Evolutionary conservation across 2,888 invertebrate species (phyloP).

Genomic region (Polyommatus iphigenia): DNA sequence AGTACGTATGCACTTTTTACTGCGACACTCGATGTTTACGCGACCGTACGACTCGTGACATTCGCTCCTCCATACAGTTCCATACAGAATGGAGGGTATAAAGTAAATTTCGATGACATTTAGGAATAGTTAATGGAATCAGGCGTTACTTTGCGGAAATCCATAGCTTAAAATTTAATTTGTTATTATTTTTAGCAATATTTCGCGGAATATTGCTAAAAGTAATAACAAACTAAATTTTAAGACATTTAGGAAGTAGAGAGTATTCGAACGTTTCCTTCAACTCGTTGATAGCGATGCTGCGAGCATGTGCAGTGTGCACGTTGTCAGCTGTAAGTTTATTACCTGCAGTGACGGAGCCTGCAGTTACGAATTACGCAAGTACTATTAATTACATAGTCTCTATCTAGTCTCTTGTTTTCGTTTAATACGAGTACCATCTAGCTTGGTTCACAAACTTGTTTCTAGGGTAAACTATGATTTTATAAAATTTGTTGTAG

Average conservation of each 20-base stretch:
- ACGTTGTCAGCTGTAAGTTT: conserved; percentile 37
- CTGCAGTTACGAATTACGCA: conserved; percentile 45
- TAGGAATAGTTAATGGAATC: no score
- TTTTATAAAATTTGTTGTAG: not conserved
- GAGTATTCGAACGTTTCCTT: not conserved
- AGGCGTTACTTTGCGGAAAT: no score
- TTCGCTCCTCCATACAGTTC: not conserved
- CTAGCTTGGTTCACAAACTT: not conserved
- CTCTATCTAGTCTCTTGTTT: conserved; percentile 35
- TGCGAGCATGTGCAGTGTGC: conserved; percentile 34
- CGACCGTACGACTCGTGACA: not conserved
- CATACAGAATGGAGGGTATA: not conserved
- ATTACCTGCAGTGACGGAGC: conserved; percentile 41
- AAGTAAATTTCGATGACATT: not conserved
- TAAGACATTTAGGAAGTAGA: not conserved
- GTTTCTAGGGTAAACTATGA: not conserved
- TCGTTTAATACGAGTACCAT: conserved; percentile 3
- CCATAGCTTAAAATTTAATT: no score
- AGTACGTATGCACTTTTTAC: conserved; percentile 67
- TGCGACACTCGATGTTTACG: conserved; percentile 40
- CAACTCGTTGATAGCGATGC: not conserved
- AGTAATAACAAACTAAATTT: no score
- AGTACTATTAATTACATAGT: conserved; percentile 41
- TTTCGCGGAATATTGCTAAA: no score
- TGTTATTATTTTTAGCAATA: no score